Percentiles rank a stretch among this genome's conserved stretches.
These are phyloP conservation scores for Carposina sasakii DNA, from an alignment of 1,140 invertebrate species.

Conservation along the genomic window DNA sequence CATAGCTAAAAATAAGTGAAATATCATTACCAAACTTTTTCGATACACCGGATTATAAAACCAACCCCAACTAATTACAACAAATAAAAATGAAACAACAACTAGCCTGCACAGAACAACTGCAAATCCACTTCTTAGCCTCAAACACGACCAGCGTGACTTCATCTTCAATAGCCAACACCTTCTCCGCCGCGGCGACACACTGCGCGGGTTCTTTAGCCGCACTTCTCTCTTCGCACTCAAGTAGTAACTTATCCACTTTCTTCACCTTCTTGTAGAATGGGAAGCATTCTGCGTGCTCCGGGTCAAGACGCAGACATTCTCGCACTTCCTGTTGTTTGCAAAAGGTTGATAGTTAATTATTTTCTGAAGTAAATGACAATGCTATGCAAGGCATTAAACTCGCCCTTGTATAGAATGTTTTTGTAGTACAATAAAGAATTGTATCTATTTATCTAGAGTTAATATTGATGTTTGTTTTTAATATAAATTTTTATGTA, in stretches of 20 bases:
- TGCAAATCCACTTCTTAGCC: conserved; percentile 83
- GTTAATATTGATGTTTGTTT: too few relatives aligned
- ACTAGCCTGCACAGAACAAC: conserved; percentile 78
- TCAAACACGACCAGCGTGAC: conserved; percentile 82
- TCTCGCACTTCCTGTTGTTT: conserved; percentile 95
- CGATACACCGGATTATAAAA: too few relatives aligned
- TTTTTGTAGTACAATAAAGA: too few relatives aligned
- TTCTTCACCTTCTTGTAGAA: conserved; percentile 98
- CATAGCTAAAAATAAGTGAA: too few relatives aligned
- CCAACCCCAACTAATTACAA: too few relatives aligned
- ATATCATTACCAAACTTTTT: too few relatives aligned
- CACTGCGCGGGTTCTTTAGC: conserved; percentile 84
- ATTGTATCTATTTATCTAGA: too few relatives aligned
- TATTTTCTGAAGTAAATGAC: too few relatives aligned
- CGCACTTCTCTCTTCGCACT: conserved; percentile 81
- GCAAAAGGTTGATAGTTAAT: too few relatives aligned
- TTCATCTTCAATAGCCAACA: conserved; percentile 79
- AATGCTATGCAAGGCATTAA: too few relatives aligned
- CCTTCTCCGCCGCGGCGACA: conserved; percentile 80
- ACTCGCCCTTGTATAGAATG: too few relatives aligned
- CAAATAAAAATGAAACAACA: background rate
- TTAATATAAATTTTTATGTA: too few relatives aligned
- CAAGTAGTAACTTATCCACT: conserved; percentile 88
- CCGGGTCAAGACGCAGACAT: conserved; percentile 97
- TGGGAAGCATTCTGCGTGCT: conserved; percentile 96